These are phyloP conservation scores for Harmothoe impar DNA, from an alignment of 2,888 invertebrate genomes.

Conservation along the genomic window DNA sequence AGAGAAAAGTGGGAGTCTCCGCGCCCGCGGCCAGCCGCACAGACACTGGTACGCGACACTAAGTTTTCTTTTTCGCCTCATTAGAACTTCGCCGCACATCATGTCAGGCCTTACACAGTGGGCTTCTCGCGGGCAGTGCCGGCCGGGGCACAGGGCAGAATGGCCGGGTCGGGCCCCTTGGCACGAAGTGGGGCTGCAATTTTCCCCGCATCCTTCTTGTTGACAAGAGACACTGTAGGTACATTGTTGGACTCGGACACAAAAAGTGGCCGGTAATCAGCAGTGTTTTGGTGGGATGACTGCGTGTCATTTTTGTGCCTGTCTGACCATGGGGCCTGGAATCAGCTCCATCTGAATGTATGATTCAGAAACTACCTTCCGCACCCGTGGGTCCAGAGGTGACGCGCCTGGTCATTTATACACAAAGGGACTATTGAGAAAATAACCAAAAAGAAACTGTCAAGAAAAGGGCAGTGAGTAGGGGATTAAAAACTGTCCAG, in stretches of 20 bases:
- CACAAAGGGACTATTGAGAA: background rate
- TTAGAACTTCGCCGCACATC: constrained; percentile 59
- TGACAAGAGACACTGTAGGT: constrained; percentile 54
- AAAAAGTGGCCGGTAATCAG: constrained; percentile 42
- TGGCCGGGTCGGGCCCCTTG: background rate
- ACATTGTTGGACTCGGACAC: constrained; percentile 44
- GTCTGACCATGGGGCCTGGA: constrained; percentile 20
- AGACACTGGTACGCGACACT: constrained; percentile 32
- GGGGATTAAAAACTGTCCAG: constrained; percentile 13
- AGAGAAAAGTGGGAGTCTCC: constrained; percentile 8
- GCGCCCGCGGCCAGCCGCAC: constrained; percentile 18
- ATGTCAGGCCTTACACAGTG: constrained; percentile 22
- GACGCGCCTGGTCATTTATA: background rate
- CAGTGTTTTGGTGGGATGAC: constrained; percentile 6
- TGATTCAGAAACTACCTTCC: constrained; percentile 14
- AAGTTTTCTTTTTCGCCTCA: constrained; percentile 59
- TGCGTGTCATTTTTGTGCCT: background rate
- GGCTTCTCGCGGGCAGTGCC: background rate
- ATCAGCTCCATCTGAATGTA: constrained; percentile 21
- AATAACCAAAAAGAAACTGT: background rate
- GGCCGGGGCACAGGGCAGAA: background rate
- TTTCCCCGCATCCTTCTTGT: background rate
- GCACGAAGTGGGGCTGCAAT: constrained; percentile 6
- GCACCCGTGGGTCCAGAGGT: background rate
- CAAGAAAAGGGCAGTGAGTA: constrained; percentile 17